Conservation (phyloP, 2,888 invertebrate species). For the Coecobrya sp. region DNA sequence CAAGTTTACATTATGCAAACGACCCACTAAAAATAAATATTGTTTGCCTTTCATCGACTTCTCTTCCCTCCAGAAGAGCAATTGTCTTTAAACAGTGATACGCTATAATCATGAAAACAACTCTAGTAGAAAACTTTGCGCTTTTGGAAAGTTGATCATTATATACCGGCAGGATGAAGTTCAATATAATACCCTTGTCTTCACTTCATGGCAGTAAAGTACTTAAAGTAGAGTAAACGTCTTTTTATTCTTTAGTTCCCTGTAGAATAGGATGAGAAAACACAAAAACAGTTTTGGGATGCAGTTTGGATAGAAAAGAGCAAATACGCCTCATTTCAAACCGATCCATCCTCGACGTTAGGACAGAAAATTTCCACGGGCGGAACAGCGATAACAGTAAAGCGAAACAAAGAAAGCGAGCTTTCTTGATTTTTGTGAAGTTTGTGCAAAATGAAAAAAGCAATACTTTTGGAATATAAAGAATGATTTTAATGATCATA, state of each 20-base stretch:
- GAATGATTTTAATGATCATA: not conserved
- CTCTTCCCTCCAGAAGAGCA: not conserved
- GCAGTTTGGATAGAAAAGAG: not conserved
- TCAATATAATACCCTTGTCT: not conserved
- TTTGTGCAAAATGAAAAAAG: not conserved
- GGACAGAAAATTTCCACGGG: too few relatives aligned
- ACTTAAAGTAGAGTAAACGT: too few relatives aligned
- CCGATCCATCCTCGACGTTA: not conserved
- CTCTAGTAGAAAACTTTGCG: not conserved
- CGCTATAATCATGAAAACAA: not conserved
- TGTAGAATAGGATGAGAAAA: not conserved
- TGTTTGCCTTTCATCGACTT: slow-evolving; percentile 51
- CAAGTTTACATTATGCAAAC: slow-evolving; percentile 69
- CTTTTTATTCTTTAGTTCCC: not conserved
- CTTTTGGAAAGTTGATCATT: not conserved
- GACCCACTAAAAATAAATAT: slow-evolving; percentile 61
- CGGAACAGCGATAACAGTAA: not conserved
- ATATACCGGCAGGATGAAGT: not conserved
- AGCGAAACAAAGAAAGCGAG: not conserved
- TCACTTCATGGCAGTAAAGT: too few relatives aligned
- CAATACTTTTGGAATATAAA: not conserved
- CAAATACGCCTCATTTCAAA: not conserved
- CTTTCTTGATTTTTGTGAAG: not conserved
- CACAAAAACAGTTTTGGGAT: not conserved
- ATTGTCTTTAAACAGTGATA: not conserved